Evolutionary conservation across 1,140 invertebrate genomes (phyloP), one percentile per base, ranked within the genome.

Genomic region (Drosophila nikananu): DNA sequence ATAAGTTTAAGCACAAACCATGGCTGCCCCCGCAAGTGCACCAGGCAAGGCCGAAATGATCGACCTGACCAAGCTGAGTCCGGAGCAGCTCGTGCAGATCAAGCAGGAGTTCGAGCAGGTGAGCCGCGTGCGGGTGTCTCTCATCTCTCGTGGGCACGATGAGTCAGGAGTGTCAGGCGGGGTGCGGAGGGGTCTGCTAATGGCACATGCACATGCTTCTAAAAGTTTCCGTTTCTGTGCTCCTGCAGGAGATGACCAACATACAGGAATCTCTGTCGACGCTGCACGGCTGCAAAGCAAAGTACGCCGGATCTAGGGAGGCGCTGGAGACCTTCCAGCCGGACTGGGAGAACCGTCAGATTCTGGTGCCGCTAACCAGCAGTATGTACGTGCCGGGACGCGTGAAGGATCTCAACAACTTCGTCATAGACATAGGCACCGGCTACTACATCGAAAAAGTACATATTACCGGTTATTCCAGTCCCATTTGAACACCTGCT

Each of bases 341-440:
- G 5, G 94, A 96, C 23, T 94, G 94, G 35, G 95, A 97, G 92
- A 96, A 97, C 81, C 97, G 96, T 89, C 95, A 96, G 68, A 97
- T 99, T 70, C 93, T 99, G 10, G 98, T 99, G 23, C 98, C 98
- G 13, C 94, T 99, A 1, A 99, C 98, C 41, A 96, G 97, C 71
- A 98, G 98, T 83, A 98, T 99, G 96, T 99, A 99, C 94, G 98
- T 99, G 23, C 96, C 97, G 72, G 98, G 98, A 12, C 95, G 95
- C 86, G 94, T 99, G 52, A 94, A 95, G 68, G 96, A 98, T 92
- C 95, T 96, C 17, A 95, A 97, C 62, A 96, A 96, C 93, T 97
- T 99, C 25, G 94, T 99, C 13, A 96, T 99, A 66, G 98, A 99
- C 93, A 96, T 99, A 93, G 98, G 98, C 51, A 99, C 98, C 65